Conservation (phyloP, 2,888 invertebrate species). For the Halictus quadricinctus region DNA sequence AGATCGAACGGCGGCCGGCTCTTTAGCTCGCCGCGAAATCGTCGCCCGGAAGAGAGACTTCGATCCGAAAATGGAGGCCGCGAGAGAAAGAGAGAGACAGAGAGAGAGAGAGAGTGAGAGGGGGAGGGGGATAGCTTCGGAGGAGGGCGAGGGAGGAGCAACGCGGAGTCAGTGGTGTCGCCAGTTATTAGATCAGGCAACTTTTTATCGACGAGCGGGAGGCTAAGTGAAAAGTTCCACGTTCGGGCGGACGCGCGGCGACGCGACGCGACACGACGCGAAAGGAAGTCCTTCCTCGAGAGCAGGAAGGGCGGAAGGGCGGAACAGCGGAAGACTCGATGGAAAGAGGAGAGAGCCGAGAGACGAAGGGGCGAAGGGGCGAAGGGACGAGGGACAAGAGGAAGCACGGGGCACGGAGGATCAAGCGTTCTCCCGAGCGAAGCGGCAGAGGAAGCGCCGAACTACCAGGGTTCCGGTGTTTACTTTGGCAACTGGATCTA, state of each 20-base stretch:
- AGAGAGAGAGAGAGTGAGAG: too few relatives aligned
- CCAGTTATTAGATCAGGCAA: slow-evolving; percentile 79
- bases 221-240: slow-evolving; percentile 80
- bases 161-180: slow-evolving; percentile 69
- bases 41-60: slow-evolving; percentile 24
- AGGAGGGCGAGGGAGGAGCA: slow-evolving; percentile 5
- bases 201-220: slow-evolving; percentile 74
- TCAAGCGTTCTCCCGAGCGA: slow-evolving; percentile 37
- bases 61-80: slow-evolving; percentile 17
- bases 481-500: slow-evolving; percentile 79
- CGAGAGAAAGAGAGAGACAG: too few relatives aligned
- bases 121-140: slow-evolving; percentile 24
- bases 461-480: slow-evolving; percentile 66
- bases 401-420: slow-evolving; percentile 29
- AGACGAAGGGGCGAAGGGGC: background rate
- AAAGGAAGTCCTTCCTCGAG: slow-evolving; percentile 33
- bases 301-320: slow-evolving; percentile 21
- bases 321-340: background rate
- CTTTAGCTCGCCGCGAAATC: slow-evolving; percentile 54
- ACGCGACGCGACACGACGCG: slow-evolving; percentile 38
- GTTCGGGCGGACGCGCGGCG: slow-evolving; percentile 64
- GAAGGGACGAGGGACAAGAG: background rate
- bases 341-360: background rate
- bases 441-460: slow-evolving; percentile 50
- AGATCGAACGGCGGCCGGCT: slow-evolving; percentile 26